Conservation (phyloP, 2,888 invertebrate genomes). For the Celastrina argiolus region DNA sequence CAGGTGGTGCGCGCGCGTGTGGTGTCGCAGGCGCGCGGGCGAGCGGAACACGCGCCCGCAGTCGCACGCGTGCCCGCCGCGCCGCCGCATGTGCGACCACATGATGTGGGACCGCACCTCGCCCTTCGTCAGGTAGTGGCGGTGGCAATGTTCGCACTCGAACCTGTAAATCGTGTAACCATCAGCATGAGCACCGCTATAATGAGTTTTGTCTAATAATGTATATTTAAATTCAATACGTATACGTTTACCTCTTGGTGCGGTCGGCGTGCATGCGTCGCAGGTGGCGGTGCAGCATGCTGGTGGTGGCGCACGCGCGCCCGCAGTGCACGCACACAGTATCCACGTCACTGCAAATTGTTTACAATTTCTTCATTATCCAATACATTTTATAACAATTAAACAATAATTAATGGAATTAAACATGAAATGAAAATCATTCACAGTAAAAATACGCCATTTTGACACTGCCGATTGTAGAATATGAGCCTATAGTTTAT, state of each 20-base stretch:
- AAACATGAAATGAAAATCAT: too few relatives aligned
- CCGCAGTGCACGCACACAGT: slow-evolving; percentile 41
- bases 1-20: slow-evolving; percentile 37
- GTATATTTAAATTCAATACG: too few relatives aligned
- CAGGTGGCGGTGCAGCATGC: slow-evolving; percentile 44
- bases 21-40: slow-evolving; percentile 41
- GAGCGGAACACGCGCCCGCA: slow-evolving; percentile 50
- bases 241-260: slow-evolving; percentile 47
- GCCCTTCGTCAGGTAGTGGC: slow-evolving; percentile 47
- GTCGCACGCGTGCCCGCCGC: slow-evolving; percentile 41
- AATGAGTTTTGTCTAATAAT: too few relatives aligned
- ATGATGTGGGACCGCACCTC: slow-evolving; percentile 50
- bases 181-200: too few relatives aligned
- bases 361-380: not conserved
- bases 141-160: slow-evolving; percentile 50
- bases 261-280: slow-evolving; percentile 48
- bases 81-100: slow-evolving; percentile 45
- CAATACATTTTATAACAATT: too few relatives aligned
- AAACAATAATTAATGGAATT: too few relatives aligned
- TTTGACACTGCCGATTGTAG: too few relatives aligned
- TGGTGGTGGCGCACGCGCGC: slow-evolving; percentile 42
- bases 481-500: too few relatives aligned
- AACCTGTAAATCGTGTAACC: slow-evolving; percentile 36
- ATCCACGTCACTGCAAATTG: slow-evolving; percentile 21
- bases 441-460: too few relatives aligned